Conservation (phyloP, 2,797 vertebrate genomes). For the Falco cherrug region DNA sequence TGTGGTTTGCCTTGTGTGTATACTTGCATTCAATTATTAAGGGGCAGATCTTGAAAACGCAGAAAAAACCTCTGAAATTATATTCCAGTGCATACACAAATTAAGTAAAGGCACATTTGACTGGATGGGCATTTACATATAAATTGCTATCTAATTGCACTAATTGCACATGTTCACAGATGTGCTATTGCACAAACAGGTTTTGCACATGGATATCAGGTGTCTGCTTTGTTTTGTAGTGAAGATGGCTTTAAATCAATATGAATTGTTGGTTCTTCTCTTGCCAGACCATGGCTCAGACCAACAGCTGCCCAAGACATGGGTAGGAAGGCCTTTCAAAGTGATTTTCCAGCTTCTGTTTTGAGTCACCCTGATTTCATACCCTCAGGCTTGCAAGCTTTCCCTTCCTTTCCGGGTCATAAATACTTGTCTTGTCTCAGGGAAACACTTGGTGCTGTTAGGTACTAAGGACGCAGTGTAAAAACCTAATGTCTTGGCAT, state of each 20-base stretch:
- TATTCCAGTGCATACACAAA: background rate
- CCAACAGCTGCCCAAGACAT: background rate
- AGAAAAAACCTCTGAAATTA: background rate
- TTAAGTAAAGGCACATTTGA: conserved; percentile 25
- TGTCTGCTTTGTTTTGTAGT: conserved; percentile 32
- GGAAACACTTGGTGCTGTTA: conserved; percentile 23
- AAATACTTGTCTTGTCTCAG: conserved; percentile 37
- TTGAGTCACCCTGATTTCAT: conserved; percentile 45
- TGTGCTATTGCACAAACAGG: conserved; percentile 25
- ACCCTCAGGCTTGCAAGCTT: background rate
- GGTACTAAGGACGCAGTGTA: conserved; percentile 20
- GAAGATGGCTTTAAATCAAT: conserved; percentile 13
- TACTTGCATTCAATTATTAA: background rate
- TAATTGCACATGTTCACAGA: conserved; percentile 50
- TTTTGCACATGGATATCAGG: conserved; percentile 52
- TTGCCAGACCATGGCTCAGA: background rate
- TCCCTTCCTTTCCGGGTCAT: background rate
- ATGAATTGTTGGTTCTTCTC: background rate
- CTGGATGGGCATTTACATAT: conserved; percentile 51
- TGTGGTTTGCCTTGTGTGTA: background rate
- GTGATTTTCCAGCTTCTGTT: conserved; percentile 23
- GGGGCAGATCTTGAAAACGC: background rate
- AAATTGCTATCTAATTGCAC: conserved; percentile 53
- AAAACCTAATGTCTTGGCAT: conserved; percentile 51
- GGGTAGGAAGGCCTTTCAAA: background rate